Base-by-base conservation (phyloP, 1,140 invertebrate species). In the Pogonus chalceus region DNA sequence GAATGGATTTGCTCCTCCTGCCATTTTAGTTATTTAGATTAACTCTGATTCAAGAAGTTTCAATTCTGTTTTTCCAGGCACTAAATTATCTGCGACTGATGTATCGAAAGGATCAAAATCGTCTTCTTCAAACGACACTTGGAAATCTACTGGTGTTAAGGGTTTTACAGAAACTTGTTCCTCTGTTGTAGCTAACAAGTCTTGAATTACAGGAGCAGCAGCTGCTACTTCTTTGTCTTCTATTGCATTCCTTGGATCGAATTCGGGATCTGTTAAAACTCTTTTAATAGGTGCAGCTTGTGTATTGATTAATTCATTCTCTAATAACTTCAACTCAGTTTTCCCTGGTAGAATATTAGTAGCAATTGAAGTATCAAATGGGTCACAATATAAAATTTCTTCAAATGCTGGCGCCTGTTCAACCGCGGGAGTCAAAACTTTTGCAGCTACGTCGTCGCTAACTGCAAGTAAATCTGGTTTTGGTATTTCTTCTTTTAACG, bases 331-430 rank as follows among this genome's bases (percentile, higher is more conserved):
- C 2, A 90, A 67, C 65, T 91, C 88, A 2, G 85, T 81, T 64
- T 82, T 84, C 1, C 87, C 87, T 1, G 85, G 87, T 54, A 80
- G 70, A 24, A 90, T 78, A 63, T 87, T 84, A 49, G 71, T 75
- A 0, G 85, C 85, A 57, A 85, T 83, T 1, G 85, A 88, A 1
- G 87, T 90, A 62, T 90, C 87, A 67, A 90, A 90, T 0, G 87
- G 87, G 75, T 90, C 87, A 18, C 76, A 71, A 48, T 78, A 69
- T 2, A 63, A 57, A 23, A 60, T 50, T 31, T 79, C 76, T 14
- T 64, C 56, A 26, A 75, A 69, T 16, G 70, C 60, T 1, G 61
- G 43, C 26, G 62, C 64, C 48, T 62, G 60, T 46, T 75, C 65
- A 24, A 68, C 71, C 1, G 67, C 64, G 1, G 79, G 79, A 64